Evolutionary conservation across 2,888 invertebrate genomes (phyloP).

Genomic region (Ophioninae sp.): DNA sequence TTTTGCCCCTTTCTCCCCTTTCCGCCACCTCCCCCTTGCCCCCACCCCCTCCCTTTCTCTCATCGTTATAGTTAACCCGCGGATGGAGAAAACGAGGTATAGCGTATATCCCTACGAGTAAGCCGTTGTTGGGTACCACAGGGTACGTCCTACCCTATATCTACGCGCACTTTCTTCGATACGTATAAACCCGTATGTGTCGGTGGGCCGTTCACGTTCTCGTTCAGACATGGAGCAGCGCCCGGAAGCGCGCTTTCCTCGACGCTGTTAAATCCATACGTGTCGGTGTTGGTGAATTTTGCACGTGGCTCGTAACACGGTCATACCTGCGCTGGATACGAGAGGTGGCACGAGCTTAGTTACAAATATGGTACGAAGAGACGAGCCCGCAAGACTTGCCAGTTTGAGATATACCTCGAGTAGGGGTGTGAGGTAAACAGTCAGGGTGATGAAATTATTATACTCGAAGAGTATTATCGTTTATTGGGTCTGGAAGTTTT

Average conservation of each 20-base stretch:
- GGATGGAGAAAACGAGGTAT: slow-evolving; percentile 64
- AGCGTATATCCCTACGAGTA: slow-evolving; percentile 61
- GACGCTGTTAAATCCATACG: slow-evolving; percentile 11
- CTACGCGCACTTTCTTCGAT: slow-evolving; percentile 46
- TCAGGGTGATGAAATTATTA: slow-evolving; percentile 40
- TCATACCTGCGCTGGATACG: slow-evolving; percentile 62
- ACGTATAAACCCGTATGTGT: background rate
- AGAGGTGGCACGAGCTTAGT: slow-evolving; percentile 49
- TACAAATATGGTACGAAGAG: slow-evolving; percentile 54
- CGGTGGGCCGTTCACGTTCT: slow-evolving; percentile 2
- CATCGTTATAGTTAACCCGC: slow-evolving; percentile 72
- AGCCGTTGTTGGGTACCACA: slow-evolving; percentile 32
- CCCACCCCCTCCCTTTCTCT: slow-evolving; percentile 44
- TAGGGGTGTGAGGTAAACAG: slow-evolving; percentile 1
- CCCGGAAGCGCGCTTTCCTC: slow-evolving; percentile 6
- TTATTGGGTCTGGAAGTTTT: slow-evolving; percentile 15
- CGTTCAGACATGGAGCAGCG: slow-evolving; percentile 1
- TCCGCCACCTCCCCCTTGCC: slow-evolving; percentile 33
- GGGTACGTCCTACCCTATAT: slow-evolving; percentile 50
- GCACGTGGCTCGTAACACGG: slow-evolving; percentile 39
- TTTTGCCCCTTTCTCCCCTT: slow-evolving; percentile 17
- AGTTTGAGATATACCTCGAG: slow-evolving; percentile 23
- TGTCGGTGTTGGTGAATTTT: slow-evolving; percentile 31
- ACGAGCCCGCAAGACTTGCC: slow-evolving; percentile 24
- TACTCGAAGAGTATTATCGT: slow-evolving; percentile 11